phyloP scores from a whole-genome alignment of 2,888 invertebrate species.

The Synanthedon tipuliformis region DNA sequence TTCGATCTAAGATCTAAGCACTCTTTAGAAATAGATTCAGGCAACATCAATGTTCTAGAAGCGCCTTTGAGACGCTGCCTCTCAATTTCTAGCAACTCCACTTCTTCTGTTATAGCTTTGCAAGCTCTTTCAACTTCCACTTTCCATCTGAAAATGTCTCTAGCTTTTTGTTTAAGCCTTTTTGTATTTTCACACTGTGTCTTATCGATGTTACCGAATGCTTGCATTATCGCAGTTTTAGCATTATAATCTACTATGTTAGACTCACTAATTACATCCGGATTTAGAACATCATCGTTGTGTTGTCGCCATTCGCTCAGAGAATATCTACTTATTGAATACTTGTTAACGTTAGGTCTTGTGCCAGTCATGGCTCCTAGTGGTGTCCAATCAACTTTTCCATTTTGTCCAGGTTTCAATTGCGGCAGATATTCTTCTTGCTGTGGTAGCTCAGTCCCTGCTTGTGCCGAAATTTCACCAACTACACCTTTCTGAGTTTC shows the following conservation, averaged over 20 bases:
- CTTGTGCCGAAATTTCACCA: slow-evolving; percentile 4
- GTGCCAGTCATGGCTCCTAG: slow-evolving; percentile 78
- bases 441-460: slow-evolving; percentile 5
- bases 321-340: slow-evolving; percentile 79
- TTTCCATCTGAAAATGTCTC: slow-evolving; percentile 81
- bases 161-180: slow-evolving; percentile 73
- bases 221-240: slow-evolving; percentile 73
- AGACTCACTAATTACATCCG: slow-evolving; percentile 61
- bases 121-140: slow-evolving; percentile 78
- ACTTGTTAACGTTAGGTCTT: slow-evolving; percentile 79
- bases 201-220: slow-evolving; percentile 75
- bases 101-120: slow-evolving; percentile 76
- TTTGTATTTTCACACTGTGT: slow-evolving; percentile 77
- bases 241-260: slow-evolving; percentile 73
- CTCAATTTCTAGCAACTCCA: slow-evolving; percentile 75
- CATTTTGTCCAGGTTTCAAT: slow-evolving; percentile 75
- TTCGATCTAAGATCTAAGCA: slow-evolving; percentile 78
- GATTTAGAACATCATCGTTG: slow-evolving; percentile 65
- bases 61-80: slow-evolving; percentile 77
- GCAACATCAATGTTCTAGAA: slow-evolving; percentile 74
- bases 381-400: slow-evolving; percentile 80
- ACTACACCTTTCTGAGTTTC: slow-evolving; percentile 7
- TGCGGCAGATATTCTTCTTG: slow-evolving; percentile 34
- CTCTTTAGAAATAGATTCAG: slow-evolving; percentile 81
- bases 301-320: slow-evolving; percentile 78